Conservation (phyloP, 2,113 vertebrate species). For the Cisticola juncidis region DNA sequence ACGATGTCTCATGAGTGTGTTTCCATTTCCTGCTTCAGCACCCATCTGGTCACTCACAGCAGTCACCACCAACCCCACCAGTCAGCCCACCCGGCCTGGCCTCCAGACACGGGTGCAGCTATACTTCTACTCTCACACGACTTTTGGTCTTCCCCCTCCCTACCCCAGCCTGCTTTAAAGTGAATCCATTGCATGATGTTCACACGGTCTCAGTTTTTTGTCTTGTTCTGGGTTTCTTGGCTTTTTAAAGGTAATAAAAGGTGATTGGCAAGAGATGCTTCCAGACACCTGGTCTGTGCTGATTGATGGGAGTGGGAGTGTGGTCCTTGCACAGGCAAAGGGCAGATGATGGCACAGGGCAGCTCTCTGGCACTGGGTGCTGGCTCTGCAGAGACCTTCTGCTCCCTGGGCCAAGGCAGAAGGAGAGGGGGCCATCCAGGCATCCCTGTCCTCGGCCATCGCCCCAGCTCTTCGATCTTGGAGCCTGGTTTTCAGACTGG, state of each 20-base stretch:
- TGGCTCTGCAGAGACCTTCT: not conserved
- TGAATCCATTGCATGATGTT: constrained; percentile 59
- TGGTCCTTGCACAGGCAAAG: not conserved
- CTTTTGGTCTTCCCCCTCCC: not conserved
- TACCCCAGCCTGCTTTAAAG: constrained; percentile 6
- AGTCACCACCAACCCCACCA: not conserved
- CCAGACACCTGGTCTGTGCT: constrained; percentile 54
- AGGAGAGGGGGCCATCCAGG: not conserved
- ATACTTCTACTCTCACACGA: not conserved
- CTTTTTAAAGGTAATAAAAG: constrained; percentile 67
- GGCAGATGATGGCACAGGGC: not conserved
- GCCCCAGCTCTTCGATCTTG: accelerated
- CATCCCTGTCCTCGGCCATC: not conserved
- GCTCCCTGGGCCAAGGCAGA: not conserved
- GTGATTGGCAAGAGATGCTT: constrained; percentile 54
- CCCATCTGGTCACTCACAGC: not conserved
- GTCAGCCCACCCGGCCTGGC: not conserved
- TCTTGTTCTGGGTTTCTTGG: constrained; percentile 60
- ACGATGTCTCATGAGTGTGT: not conserved
- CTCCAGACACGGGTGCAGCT: not conserved
- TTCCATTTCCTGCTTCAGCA: constrained; percentile 43
- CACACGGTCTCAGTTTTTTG: constrained; percentile 49
- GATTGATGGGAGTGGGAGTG: constrained; percentile 41
- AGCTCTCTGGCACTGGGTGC: not conserved
- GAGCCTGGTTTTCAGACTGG: not conserved